These are phyloP conservation scores for Manduca sexta DNA, from an alignment of 1,140 invertebrate genomes.

Conservation along the genomic window DNA sequence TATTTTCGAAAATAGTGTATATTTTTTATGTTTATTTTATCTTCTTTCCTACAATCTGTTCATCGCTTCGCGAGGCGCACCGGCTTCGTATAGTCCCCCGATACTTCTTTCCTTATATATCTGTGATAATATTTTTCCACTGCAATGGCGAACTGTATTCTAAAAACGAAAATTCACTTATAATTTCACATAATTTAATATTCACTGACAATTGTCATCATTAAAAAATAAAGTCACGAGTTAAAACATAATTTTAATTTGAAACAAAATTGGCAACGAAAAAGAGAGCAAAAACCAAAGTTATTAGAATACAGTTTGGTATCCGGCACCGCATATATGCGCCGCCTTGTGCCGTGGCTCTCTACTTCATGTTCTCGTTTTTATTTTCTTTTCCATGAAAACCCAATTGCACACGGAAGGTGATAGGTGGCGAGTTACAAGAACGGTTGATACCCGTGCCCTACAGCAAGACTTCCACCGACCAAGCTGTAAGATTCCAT, in stretches of 20 bases:
- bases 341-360: conserved; percentile 43
- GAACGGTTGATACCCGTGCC: conserved; percentile 98
- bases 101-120: conserved; percentile 26
- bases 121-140: conserved; percentile 34
- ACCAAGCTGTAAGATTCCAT: conserved; percentile 94
- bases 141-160: conserved; percentile 42
- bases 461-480: conserved; percentile 99
- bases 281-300: too few species aligned
- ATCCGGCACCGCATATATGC: too few species aligned
- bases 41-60: conserved; percentile 48
- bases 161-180: conserved; percentile 6
- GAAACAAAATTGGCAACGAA: too few species aligned
- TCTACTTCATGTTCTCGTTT: conserved; percentile 70
- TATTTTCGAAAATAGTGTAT: conserved; percentile 48
- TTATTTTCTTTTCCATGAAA: conserved; percentile 81
- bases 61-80: conserved; percentile 63
- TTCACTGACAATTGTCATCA: too few species aligned
- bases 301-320: too few species aligned
- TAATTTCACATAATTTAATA: too few species aligned
- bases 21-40: conserved; percentile 43
- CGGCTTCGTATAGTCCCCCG: conserved; percentile 48
- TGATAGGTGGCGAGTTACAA: conserved; percentile 99
- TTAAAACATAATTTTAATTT: too few species aligned
- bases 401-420: conserved; percentile 84
- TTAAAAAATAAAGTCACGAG: too few species aligned